phyloP scores from a whole-genome alignment of 2,113 vertebrate species.

The Osmerus eperlanus region DNA sequence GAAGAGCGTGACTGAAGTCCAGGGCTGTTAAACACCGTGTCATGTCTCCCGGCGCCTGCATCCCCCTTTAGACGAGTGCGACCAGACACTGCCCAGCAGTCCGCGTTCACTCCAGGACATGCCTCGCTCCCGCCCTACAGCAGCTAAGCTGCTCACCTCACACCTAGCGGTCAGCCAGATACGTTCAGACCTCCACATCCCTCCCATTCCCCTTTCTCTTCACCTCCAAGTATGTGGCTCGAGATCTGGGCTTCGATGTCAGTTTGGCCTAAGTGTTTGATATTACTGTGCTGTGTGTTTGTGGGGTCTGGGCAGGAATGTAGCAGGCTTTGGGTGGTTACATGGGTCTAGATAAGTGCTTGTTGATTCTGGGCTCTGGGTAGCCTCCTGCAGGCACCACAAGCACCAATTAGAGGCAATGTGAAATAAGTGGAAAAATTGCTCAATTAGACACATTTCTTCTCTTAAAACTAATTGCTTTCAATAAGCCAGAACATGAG shows the following conservation, averaged over 20 bases:
- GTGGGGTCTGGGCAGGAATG: neutral
- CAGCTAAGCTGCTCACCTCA: slow-evolving; percentile 25
- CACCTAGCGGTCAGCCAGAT: slow-evolving; percentile 30
- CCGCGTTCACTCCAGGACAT: slow-evolving; percentile 50
- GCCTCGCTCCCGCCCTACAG: slow-evolving; percentile 3
- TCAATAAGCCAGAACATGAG: slow-evolving; percentile 25
- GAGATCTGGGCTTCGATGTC: too few relatives aligned
- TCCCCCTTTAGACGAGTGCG: slow-evolving; percentile 26
- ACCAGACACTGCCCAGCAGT: slow-evolving; percentile 25
- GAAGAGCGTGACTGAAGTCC: slow-evolving; percentile 29
- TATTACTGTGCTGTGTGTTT: neutral
- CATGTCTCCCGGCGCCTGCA: slow-evolving; percentile 40
- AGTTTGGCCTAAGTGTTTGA: too few relatives aligned
- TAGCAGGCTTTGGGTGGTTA: neutral
- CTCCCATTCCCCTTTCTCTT: neutral
- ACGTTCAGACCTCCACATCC: neutral
- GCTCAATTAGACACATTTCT: slow-evolving; percentile 35
- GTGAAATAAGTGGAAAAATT: slow-evolving; percentile 19
- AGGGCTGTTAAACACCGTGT: slow-evolving; percentile 36
- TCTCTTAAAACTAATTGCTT: slow-evolving; percentile 23
- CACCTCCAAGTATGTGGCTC: neutral
- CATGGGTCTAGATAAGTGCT: neutral
- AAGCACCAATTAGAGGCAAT: slow-evolving; percentile 11
- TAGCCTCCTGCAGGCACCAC: slow-evolving; percentile 6
- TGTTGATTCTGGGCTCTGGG: slow-evolving; percentile 29